Base-by-base conservation (phyloP, 2,888 invertebrate species). In the Pseudococcus longispinus region DNA sequence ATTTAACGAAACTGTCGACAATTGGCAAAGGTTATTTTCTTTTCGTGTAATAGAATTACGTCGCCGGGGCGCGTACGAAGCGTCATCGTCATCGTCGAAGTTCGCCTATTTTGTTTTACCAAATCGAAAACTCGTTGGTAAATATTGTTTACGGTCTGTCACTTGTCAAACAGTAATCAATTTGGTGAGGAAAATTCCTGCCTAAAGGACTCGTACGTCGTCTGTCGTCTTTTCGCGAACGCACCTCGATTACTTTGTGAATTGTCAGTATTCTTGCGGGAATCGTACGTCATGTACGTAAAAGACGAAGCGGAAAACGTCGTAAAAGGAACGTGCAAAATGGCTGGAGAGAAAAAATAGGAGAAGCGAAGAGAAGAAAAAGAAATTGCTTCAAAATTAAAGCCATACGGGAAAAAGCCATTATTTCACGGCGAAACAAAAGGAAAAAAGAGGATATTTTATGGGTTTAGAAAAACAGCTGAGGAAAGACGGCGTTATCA, bases 391-490 rank as follows among this genome's bases (percentile, higher is more conserved):
- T 84, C 60, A 60, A 84, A 84, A 84, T 84, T 84, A 84, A 84
- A 84, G 84, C 51, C 65, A 84, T 84, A 84, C 84, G 84, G 84
- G 84, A 84, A 84, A 84, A 84, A 84, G 84, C 84, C 84, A 84
- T 84, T 84, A 84, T 84, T 84, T 84, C 60, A 55, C 55, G 55
- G 37, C 37, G 84, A 84, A 84, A 84, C 84, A 84, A 84, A 51
- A 42, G 26, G 23, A 51, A 60, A 65, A 55, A 32, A 29, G 26
- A 65, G 29, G 84, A 70, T 70, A 70, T 70, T 70, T 70, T 70
- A 70, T 70, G 70, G 70, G 70, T 70, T 70, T 70, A 70, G 70
- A 70, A 70, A 70, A 70, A 70, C 70, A 70, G 29, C 70, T 29
- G 70, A 70, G 29, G 70, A 70, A 70, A 70, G 29, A 32, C 13